phyloP scores from a whole-genome alignment of 2,888 invertebrate genomes.

The Drosophila neonasuta region DNA sequence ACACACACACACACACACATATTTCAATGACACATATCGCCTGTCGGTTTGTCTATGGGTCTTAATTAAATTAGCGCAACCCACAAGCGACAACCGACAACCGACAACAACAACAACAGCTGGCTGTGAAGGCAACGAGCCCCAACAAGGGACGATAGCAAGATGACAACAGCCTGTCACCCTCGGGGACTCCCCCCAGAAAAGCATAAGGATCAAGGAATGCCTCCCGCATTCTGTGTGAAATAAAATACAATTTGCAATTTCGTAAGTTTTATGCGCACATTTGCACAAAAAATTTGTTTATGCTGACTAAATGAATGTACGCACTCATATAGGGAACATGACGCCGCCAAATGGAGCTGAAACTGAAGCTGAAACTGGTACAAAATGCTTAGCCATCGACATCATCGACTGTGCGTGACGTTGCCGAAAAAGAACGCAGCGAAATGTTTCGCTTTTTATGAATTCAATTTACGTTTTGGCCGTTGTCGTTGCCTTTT shows the following conservation, averaged over 20 bases:
- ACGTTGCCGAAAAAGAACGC: conserved; percentile 35
- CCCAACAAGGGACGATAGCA: conserved; percentile 38
- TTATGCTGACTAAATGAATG: conserved; percentile 41
- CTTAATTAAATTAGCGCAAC: conserved; percentile 71
- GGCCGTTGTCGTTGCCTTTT: not conserved
- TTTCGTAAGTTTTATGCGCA: conserved; percentile 74
- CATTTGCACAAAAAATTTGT: conserved; percentile 67
- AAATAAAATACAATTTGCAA: conserved; percentile 70
- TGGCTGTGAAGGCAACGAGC: conserved; percentile 47
- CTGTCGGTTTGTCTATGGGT: conserved; percentile 40
- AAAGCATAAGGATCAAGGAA: not conserved
- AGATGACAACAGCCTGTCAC: conserved; percentile 55
- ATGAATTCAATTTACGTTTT: conserved; percentile 56
- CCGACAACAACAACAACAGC: conserved; percentile 26
- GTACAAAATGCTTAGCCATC: conserved; percentile 38
- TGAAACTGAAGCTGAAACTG: conserved; percentile 8
- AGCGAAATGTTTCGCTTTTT: conserved; percentile 8
- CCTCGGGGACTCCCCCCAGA: conserved; percentile 11
- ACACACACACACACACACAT: conserved; percentile 62
- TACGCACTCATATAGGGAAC: not conserved
- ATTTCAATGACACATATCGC: conserved; percentile 63
- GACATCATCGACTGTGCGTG: conserved; percentile 44
- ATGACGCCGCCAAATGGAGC: conserved; percentile 16
- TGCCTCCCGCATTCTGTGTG: conserved; percentile 12
- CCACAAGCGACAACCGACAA: conserved; percentile 14